Conservation (phyloP, 2,797 vertebrate genomes). For the Anabas testudineus region DNA sequence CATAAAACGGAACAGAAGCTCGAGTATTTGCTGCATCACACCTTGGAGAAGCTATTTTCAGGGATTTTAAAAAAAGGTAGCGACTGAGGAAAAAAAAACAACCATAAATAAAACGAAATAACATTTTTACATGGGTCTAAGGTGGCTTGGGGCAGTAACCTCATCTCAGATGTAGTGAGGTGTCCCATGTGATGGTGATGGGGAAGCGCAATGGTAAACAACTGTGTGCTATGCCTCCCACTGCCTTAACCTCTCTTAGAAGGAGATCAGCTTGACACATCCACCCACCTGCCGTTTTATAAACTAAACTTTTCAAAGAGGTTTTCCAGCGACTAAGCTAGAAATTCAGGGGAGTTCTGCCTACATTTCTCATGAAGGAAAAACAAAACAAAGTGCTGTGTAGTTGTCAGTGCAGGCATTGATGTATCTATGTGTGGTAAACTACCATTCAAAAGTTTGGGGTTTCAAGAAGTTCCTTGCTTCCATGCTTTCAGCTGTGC, state of each 20-base stretch:
- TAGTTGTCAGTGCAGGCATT: neutral
- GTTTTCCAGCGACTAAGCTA: constrained; percentile 19
- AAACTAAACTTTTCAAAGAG: constrained; percentile 38
- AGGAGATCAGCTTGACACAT: constrained; percentile 44
- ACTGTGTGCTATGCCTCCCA: constrained; percentile 55
- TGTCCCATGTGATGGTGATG: constrained; percentile 61
- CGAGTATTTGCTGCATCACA: constrained; percentile 3
- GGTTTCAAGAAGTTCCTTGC: no score
- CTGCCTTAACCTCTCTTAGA: constrained; percentile 45
- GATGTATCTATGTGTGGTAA: neutral
- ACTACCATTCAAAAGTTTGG: no score
- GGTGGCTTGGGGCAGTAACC: constrained; percentile 35
- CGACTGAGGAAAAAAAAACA: neutral
- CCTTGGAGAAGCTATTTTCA: constrained; percentile 22
- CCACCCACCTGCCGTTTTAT: constrained; percentile 43
- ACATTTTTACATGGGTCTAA: constrained; percentile 30
- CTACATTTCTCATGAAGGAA: neutral
- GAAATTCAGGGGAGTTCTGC: constrained; percentile 15
- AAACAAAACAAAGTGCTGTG: neutral
- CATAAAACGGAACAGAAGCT: constrained; percentile 1
- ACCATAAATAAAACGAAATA: neutral
- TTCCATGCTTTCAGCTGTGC: no score
- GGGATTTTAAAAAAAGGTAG: neutral
- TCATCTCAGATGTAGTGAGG: constrained; percentile 43
- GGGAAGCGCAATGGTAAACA: constrained; percentile 69